Evolutionary conservation across 1,140 invertebrate genomes (phyloP), one percentile per base, ranked within the genome.

Genomic region (Meloidogyne hapla): DNA sequence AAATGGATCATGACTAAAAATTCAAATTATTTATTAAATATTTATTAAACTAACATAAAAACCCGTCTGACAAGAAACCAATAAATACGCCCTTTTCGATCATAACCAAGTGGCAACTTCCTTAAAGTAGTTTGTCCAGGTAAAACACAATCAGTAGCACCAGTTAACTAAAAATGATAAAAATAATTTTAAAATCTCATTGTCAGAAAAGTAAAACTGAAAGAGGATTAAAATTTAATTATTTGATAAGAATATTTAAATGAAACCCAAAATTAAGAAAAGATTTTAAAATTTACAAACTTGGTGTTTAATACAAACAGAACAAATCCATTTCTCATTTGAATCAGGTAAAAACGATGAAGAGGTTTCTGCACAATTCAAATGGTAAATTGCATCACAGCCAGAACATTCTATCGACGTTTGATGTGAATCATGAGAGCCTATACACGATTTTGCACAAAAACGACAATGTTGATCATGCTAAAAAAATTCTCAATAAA

Each of bases 391-490:
- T 40, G 81, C 81, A n/a, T 84, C 81, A 28, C 81, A 82, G 23
- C 77, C 79, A 74, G 81, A 80, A 42, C 81, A 82, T 13, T 79
- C 62, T 23, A 82, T 26, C 6, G 83, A 56, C 2, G 26, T 70
- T 56, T 56, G 48, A 13, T 56, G 48, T 56, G 48, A 56, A 1
- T 56, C 48, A 28, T 28, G 23, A 45, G 61, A 40, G 1, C 28
- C 40, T 25, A 78, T 76, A 26, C 81, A 82, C 2, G 70, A 61
- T 65, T 83, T 83, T 12, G 97, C 94, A 88, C 96, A 99, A 63
- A 93, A 91, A 84, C 95, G 90, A 87, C 94, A 98, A 87, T 96
- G 94, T 88, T 96, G 94, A 89, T 97, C 94, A 40, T 82, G 66
- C 81, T 81, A 45, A 80, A 83, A 83, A 21, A 15, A 18, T 40